Evolutionary conservation across 2,888 invertebrate species (phyloP).

Genomic region (Julus scandinavius): DNA sequence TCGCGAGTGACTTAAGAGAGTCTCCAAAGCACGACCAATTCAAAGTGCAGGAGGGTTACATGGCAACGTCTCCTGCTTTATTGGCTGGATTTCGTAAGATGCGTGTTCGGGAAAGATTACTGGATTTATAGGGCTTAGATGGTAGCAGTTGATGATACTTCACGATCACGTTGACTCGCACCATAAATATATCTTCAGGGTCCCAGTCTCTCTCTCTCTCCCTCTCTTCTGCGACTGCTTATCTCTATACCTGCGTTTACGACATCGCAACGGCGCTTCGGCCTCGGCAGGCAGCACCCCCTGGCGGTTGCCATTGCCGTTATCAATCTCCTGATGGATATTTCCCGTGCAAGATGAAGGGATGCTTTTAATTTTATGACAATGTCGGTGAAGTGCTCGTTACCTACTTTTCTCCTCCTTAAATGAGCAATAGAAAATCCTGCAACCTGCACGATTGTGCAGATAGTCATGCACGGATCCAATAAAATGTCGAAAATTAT

Average conservation of each 20-base stretch:
- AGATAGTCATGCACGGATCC: slow-evolving; percentile 5
- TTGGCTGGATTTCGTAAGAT: slow-evolving; percentile 44
- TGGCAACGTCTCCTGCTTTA: slow-evolving; percentile 49
- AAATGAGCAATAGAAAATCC: slow-evolving; percentile 34
- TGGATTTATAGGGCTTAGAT: slow-evolving; percentile 51
- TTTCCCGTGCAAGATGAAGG: background rate
- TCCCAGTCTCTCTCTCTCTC: background rate
- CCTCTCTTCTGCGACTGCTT: background rate
- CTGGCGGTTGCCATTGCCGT: background rate
- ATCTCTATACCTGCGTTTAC: slow-evolving; percentile 4
- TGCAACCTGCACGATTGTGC: slow-evolving; percentile 25
- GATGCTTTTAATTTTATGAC: slow-evolving; percentile 46
- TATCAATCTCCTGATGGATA: slow-evolving; percentile 41
- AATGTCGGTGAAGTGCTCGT: slow-evolving; percentile 42
- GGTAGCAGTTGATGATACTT: slow-evolving; percentile 45
- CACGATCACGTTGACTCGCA: slow-evolving; percentile 37
- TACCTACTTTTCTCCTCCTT: slow-evolving; percentile 44
- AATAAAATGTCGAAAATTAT: slow-evolving; percentile 23
- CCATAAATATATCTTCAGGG: slow-evolving; percentile 36
- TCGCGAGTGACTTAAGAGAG: slow-evolving; percentile 22
- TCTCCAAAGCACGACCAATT: slow-evolving; percentile 45
- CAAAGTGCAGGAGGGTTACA: slow-evolving; percentile 42
- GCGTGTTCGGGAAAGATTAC: slow-evolving; percentile 51
- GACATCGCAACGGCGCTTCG: background rate
- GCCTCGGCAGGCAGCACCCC: slow-evolving; percentile 14